These are phyloP conservation scores for Sclerurus mexicanus DNA, from an alignment of 2,113 vertebrate species.

Conservation along the genomic window DNA sequence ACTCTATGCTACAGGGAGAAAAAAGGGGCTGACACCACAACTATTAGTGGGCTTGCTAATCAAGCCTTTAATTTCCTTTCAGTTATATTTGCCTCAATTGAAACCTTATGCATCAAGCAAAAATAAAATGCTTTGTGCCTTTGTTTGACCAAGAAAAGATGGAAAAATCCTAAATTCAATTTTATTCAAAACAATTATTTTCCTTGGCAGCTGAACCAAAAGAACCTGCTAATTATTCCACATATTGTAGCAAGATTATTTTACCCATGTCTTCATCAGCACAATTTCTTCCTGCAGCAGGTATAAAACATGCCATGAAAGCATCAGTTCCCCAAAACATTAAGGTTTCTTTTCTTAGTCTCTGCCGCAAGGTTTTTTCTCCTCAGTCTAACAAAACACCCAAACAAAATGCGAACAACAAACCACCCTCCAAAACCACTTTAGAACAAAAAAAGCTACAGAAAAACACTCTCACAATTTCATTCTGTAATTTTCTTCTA, in stretches of 20 bases:
- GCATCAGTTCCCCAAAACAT: not conserved
- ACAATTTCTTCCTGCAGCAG: not conserved
- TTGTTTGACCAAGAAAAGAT: conserved; percentile 4
- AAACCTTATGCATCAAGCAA: conserved; percentile 1
- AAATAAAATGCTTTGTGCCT: not conserved
- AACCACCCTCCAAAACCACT: not conserved
- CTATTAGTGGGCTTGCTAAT: not conserved
- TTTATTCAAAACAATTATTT: conserved; percentile 26
- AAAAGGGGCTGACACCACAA: not conserved
- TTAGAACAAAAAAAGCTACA: not conserved
- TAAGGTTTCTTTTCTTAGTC: not conserved
- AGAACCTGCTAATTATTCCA: not conserved
- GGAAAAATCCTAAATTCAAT: conserved; percentile 4
- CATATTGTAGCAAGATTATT: not conserved
- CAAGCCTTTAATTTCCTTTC: conserved; percentile 21
- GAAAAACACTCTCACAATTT: not conserved
- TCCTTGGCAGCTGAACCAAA: conserved; percentile 21
- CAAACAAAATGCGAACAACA: not conserved
- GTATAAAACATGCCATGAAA: not conserved
- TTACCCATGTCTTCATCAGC: not conserved
- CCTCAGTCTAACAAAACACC: not conserved
- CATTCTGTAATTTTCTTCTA: not conserved
- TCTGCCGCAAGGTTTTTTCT: not conserved
- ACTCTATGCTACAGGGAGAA: not conserved
- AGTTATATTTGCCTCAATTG: not conserved